Evolutionary conservation across 2,113 vertebrate genomes (phyloP), one percentile per base, ranked within the genome.

Genomic region (Cebus imitator): DNA sequence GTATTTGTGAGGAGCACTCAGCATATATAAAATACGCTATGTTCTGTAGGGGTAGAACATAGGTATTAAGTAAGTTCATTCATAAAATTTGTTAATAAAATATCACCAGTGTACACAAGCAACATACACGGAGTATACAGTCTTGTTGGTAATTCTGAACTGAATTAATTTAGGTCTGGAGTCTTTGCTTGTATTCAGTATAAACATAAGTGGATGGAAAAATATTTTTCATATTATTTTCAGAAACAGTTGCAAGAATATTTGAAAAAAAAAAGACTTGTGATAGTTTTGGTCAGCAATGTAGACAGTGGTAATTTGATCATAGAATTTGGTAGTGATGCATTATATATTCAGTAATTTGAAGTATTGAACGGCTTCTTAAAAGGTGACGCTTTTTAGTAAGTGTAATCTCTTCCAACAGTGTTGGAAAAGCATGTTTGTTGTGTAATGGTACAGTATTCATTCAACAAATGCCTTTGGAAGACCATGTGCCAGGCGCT

Each of bases 401-500:
- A 50, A 80, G 11, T 80, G 25, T 79, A 23, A 1, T 48, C 5
- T 88, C 27, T n/a, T 72, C 40, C 21, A 32, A 5, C 48, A 35
- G 50, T 30, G 11, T 10, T 80, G 37, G 45, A 57, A 57, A 27
- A 43, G 6, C 52, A 57, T 0, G 1, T 30, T 52, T 45, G 57
- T 37, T 20, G 6, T 52, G 35, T 50, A 55, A 25, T 35, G 37
- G 35, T 27, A 10, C 7, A 72, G 37, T 14, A 0, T 14, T 48
- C 14, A 35, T 7, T 68, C 75, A 27, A 2, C 25, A 37, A 9
- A 35, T 50, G 16, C 30, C 16, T 37, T 0, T 61, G 21, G 50
- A 27, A 3, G 10, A 3, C 32, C 3, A 16, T 30, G 25, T 23
- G 10, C 16, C 14, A 8, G 66, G 13, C 0, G 0, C 37, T 64